Evolutionary conservation across 2,888 invertebrate genomes (phyloP).

Genomic region (Eulithis testata): DNA sequence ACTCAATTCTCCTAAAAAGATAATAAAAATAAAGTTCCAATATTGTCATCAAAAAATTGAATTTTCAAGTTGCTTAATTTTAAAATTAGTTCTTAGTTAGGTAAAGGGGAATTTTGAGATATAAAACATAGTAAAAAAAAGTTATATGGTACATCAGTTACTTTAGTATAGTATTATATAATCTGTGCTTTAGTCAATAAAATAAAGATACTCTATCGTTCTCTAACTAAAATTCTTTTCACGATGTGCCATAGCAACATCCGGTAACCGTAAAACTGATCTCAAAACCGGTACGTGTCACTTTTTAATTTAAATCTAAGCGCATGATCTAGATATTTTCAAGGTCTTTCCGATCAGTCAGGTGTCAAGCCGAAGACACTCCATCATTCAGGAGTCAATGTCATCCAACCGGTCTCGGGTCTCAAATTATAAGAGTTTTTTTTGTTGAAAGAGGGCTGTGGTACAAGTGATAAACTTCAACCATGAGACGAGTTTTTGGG

Average conservation of each 20-base stretch:
- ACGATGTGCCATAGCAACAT: background rate
- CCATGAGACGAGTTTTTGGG: too few relatives aligned
- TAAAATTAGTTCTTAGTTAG: too few relatives aligned
- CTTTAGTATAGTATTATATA: too few relatives aligned
- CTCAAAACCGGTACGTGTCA: slow-evolving; percentile 12
- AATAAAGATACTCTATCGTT: too few relatives aligned
- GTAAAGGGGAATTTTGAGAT: too few relatives aligned
- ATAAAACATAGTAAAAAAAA: too few relatives aligned
- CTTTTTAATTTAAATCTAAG: slow-evolving; percentile 12
- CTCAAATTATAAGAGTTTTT: slow-evolving; percentile 11
- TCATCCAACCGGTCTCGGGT: slow-evolving; percentile 24
- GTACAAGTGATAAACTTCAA: slow-evolving; percentile 7
- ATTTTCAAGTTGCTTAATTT: too few relatives aligned
- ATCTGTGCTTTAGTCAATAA: too few relatives aligned
- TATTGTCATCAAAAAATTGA: too few relatives aligned
- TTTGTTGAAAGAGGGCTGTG: slow-evolving; percentile 9
- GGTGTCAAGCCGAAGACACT: slow-evolving; percentile 34
- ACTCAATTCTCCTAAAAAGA: too few relatives aligned
- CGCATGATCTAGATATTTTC: slow-evolving; percentile 23
- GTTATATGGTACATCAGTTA: too few relatives aligned
- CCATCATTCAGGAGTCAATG: slow-evolving; percentile 39
- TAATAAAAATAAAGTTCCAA: too few relatives aligned
- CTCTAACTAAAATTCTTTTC: background rate
- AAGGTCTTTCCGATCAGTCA: slow-evolving; percentile 26
- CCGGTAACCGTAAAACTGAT: background rate